These are phyloP conservation scores for Ailurus styani DNA, from an alignment of 2,113 vertebrate species.

Conservation along the genomic window DNA sequence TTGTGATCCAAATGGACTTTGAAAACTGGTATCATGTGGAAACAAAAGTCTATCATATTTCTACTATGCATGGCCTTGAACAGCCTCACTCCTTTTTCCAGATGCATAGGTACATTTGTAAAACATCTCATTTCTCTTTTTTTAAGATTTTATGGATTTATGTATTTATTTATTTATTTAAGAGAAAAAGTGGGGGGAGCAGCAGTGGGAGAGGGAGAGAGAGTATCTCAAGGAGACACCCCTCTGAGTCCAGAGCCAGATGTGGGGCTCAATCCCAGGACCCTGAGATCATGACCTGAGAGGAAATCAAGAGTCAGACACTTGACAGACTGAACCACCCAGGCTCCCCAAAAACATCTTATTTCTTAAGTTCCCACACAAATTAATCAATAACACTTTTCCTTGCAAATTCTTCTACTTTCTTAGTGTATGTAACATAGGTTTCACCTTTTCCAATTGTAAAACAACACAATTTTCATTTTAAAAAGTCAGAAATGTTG, in stretches of 20 bases:
- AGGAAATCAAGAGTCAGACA: not conserved
- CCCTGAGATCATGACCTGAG: not conserved
- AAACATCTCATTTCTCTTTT: not conserved
- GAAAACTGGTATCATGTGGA: not conserved
- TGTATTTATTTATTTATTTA: not conserved
- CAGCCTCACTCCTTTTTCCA: not conserved
- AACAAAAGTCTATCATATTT: not conserved
- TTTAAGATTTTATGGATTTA: not conserved
- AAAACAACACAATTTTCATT: not conserved
- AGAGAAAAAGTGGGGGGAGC: not conserved
- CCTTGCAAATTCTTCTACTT: not conserved
- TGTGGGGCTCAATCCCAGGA: not conserved
- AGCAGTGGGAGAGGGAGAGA: not conserved
- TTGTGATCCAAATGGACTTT: not conserved
- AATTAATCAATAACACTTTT: not conserved
- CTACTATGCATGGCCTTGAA: not conserved
- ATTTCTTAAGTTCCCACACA: not conserved
- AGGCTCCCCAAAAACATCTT: not conserved
- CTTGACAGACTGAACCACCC: not conserved
- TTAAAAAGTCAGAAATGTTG: not conserved
- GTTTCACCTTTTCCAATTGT: not conserved
- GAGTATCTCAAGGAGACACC: not conserved
- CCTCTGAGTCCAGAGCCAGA: not conserved
- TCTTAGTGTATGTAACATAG: not conserved
- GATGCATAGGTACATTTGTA: not conserved